A percentile compares a stretch with the other conserved stretches of the same genome.
Conservation (phyloP, 53 echinoderm and acorn worm genomes). For the Stichopus horrens region DNA sequence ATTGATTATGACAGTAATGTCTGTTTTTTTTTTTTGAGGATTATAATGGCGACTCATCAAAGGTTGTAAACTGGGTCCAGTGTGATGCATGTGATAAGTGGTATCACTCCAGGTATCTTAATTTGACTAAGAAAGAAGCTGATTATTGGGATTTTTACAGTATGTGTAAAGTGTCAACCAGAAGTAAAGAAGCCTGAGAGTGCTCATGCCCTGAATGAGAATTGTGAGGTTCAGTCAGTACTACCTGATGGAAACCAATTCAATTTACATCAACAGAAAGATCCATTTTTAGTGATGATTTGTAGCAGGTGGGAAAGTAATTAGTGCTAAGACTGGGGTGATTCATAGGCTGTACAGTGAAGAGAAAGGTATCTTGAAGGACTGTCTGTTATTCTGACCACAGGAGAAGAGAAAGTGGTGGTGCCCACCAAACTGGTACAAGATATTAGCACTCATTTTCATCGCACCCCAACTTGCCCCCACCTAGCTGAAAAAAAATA, state of each 20-base stretch:
- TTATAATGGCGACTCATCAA: too few relatives aligned
- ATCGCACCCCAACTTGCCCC: slow-evolving; percentile 16
- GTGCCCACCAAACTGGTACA: slow-evolving; percentile 6
- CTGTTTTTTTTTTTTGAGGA: too few relatives aligned
- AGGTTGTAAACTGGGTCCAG: slow-evolving; percentile 53
- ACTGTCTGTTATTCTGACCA: neutral
- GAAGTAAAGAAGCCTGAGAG: slow-evolving; percentile 9
- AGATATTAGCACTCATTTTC: slow-evolving; percentile 25
- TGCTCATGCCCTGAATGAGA: neutral
- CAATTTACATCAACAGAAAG: neutral
- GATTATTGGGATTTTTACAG: neutral
- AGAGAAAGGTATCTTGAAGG: neutral
- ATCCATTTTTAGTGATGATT: neutral
- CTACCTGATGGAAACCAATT: slow-evolving; percentile 9
- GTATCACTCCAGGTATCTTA: slow-evolving; percentile 42
- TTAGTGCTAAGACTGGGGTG: neutral
- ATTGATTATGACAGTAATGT: too few relatives aligned
- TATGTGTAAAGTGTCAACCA: slow-evolving; percentile 18
- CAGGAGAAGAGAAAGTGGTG: slow-evolving; percentile 4
- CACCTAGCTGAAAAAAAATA: slow-evolving; percentile 20
- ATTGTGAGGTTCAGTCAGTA: neutral
- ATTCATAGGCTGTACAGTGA: neutral
- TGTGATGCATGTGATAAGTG: slow-evolving; percentile 58
- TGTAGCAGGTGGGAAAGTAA: neutral
- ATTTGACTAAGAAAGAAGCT: slow-evolving; percentile 28